phyloP scores from a whole-genome alignment of 2,888 invertebrate species.

The Amphipyra berbera region DNA sequence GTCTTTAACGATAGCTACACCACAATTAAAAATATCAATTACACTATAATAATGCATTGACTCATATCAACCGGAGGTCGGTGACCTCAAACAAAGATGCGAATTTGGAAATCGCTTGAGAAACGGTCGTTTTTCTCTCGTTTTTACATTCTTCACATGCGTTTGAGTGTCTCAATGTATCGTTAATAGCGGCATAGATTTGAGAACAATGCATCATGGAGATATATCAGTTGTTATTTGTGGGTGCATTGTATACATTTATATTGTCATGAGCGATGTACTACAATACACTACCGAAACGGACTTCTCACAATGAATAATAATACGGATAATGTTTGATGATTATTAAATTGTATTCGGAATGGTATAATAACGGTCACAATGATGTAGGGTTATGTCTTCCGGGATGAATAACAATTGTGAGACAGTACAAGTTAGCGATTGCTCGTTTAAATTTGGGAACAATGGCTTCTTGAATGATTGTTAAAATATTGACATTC shows the following conservation, averaged over 20 bases:
- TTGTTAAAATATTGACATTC: neutral
- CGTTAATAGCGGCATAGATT: conserved; percentile 67
- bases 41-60: conserved; percentile 31
- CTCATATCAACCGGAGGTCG: conserved; percentile 40
- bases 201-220: conserved; percentile 61
- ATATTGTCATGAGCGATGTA: conserved; percentile 36
- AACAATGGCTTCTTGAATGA: neutral
- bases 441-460: conserved; percentile 10
- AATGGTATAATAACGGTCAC: conserved; percentile 16
- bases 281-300: conserved; percentile 36
- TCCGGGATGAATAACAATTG: conserved; percentile 35
- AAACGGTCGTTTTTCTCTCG: conserved; percentile 49
- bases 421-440: neutral
- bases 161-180: conserved; percentile 56
- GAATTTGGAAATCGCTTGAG: conserved; percentile 62
- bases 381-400: conserved; percentile 30
- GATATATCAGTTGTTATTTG: conserved; percentile 50
- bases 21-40: conserved; percentile 45
- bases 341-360: conserved; percentile 38
- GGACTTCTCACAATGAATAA: conserved; percentile 48
- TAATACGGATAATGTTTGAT: conserved; percentile 31
- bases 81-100: conserved; percentile 55
- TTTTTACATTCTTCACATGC: conserved; percentile 42
- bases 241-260: conserved; percentile 36
- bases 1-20: conserved; percentile 32